Evolutionary conservation across 2,888 invertebrate genomes (phyloP).

Genomic region (Eupeodes luniger): DNA sequence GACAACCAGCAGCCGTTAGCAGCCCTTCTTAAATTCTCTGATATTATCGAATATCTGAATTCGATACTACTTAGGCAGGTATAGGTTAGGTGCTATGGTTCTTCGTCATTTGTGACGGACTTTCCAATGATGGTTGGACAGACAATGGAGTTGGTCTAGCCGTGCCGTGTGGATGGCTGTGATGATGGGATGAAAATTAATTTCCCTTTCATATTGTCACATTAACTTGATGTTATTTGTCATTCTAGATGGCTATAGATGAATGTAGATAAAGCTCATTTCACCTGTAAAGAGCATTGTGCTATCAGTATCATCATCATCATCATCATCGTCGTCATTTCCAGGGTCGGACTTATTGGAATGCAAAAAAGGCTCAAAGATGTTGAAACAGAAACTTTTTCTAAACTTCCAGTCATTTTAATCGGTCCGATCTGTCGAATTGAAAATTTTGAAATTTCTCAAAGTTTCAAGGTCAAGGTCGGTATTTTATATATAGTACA

Average conservation of each 20-base stretch:
- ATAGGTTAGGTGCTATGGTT: neutral
- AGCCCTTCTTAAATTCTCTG: neutral
- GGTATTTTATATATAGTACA: no score
- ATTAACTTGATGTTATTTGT: slow-evolving; percentile 78
- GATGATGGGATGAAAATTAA: slow-evolving; percentile 66
- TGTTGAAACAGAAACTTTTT: no score
- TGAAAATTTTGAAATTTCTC: no score
- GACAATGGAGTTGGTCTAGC: slow-evolving; percentile 3
- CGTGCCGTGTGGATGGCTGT: slow-evolving; percentile 1
- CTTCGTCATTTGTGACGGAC: slow-evolving; percentile 59
- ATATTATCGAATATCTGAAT: slow-evolving; percentile 64
- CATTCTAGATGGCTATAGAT: slow-evolving; percentile 72
- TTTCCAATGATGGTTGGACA: neutral
- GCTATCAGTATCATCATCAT: slow-evolving; percentile 50
- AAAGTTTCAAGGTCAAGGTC: no score
- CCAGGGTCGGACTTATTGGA: neutral
- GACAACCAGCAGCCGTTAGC: neutral
- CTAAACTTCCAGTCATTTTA: no score
- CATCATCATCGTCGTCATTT: neutral
- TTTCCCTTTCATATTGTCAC: slow-evolving; percentile 77
- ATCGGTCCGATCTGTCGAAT: no score
- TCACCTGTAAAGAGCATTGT: slow-evolving; percentile 63
- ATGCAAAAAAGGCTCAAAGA: neutral
- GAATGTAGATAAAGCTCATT: slow-evolving; percentile 59
- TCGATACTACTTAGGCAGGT: slow-evolving; percentile 46